phyloP scores from a whole-genome alignment of 2,113 vertebrate genomes.

The Dipodomys stephensi region DNA sequence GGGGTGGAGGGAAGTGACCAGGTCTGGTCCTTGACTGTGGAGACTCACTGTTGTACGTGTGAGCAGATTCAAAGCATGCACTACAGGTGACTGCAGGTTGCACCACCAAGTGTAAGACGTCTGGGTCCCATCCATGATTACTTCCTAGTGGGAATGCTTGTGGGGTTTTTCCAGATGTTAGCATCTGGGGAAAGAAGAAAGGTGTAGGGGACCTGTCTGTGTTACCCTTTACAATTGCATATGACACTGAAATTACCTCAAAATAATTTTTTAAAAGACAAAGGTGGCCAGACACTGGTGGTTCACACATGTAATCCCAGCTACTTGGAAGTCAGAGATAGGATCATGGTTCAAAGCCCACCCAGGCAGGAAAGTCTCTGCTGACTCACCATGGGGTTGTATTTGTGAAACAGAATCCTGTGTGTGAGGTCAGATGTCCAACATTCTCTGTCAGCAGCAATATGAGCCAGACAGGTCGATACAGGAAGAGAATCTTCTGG shows the following conservation, averaged over 20 bases:
- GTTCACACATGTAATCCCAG: too few relatives aligned
- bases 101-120: not conserved
- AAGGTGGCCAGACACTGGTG: too few relatives aligned
- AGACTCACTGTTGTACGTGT: not conserved
- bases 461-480: not conserved
- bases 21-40: too few relatives aligned
- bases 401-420: not conserved
- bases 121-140: accelerated
- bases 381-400: not conserved
- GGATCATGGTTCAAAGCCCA: too few relatives aligned
- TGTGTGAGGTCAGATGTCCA: not conserved
- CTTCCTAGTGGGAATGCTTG: not conserved
- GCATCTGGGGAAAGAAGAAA: too few relatives aligned
- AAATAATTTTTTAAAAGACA: not conserved
- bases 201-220: not conserved
- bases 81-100: too few relatives aligned
- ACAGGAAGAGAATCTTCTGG: not conserved
- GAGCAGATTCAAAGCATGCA: not conserved
- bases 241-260: not conserved
- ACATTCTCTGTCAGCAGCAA: not conserved
- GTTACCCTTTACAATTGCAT: not conserved
- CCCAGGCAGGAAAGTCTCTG: too few relatives aligned
- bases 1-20: not conserved
- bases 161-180: not conserved
- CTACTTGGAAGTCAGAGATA: too few relatives aligned